These are phyloP conservation scores for Plutomurus gul DNA, from an alignment of 1,140 invertebrate genomes.

Conservation along the genomic window DNA sequence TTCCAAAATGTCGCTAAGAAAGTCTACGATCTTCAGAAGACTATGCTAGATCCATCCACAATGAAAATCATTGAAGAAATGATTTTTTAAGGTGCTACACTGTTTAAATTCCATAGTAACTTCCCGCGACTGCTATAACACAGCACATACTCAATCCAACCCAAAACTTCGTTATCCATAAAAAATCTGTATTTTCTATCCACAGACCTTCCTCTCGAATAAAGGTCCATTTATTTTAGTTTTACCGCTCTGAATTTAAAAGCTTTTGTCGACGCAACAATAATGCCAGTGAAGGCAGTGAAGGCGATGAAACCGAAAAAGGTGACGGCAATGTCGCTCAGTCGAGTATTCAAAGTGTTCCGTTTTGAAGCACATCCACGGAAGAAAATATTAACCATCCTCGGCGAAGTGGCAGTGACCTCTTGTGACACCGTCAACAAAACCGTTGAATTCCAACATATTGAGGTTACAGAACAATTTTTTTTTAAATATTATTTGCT, in stretches of 20 bases:
- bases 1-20: slow-evolving; percentile 48
- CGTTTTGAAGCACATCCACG: slow-evolving; percentile 41
- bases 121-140: too few species aligned
- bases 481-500: too few species aligned
- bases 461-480: background rate
- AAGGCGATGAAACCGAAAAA: too few species aligned
- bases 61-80: slow-evolving; percentile 22
- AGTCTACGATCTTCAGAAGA: slow-evolving; percentile 18
- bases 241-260: too few species aligned
- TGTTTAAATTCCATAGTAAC: background rate
- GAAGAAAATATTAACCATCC: background rate
- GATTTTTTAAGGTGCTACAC: slow-evolving; percentile 28
- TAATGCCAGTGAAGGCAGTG: too few species aligned
- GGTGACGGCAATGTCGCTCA: background rate
- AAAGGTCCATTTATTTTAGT: too few species aligned
- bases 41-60: slow-evolving; percentile 43
- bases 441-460: background rate
- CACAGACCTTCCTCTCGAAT: too few species aligned
- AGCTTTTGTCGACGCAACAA: too few species aligned
- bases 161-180: too few species aligned
- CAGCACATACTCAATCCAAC: too few species aligned
- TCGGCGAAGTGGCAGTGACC: slow-evolving; percentile 6
- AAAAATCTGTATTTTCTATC: too few species aligned
- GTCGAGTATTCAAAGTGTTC: slow-evolving; percentile 31
- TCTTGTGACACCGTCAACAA: background rate